phyloP scores from a whole-genome alignment of 2,888 invertebrate species.

The Tryphoninae sp. region DNA sequence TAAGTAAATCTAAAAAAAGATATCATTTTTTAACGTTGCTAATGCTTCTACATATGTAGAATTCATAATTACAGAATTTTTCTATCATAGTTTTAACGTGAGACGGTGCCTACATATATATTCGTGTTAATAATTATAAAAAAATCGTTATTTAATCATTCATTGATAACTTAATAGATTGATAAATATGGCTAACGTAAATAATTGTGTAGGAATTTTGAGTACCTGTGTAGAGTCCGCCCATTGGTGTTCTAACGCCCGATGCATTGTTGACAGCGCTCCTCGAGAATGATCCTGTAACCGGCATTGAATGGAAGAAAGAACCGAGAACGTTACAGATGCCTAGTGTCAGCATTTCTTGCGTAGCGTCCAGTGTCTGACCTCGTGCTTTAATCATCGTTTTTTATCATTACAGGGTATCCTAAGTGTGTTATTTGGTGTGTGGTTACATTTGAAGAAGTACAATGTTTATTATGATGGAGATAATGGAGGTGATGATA shows the following conservation, averaged over 20 bases:
- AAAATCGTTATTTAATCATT: not conserved
- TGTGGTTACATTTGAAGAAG: not conserved
- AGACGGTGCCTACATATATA: too few species aligned
- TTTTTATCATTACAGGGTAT: not conserved
- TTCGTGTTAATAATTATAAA: not conserved
- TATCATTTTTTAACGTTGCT: too few species aligned
- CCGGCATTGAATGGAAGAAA: slow-evolving; percentile 90
- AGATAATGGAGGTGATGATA: too few species aligned
- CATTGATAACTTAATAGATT: not conserved
- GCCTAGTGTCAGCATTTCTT: slow-evolving; percentile 91
- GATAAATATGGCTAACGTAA: not conserved
- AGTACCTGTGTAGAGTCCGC: slow-evolving; percentile 88
- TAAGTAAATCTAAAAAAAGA: too few species aligned
- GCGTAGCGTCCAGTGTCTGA: slow-evolving; percentile 88
- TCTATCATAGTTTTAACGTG: too few species aligned
- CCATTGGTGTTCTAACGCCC: slow-evolving; percentile 89
- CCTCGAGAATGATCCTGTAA: slow-evolving; percentile 88
- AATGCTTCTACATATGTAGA: too few species aligned
- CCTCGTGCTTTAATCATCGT: slow-evolving; percentile 83
- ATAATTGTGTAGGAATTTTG: not conserved
- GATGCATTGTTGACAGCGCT: slow-evolving; percentile 92
- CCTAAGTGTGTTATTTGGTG: not conserved
- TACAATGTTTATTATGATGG: not conserved
- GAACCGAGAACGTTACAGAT: slow-evolving; percentile 88
- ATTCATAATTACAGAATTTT: too few species aligned